These are phyloP conservation scores for Hylaeus anthracinus DNA, from an alignment of 1,140 invertebrate genomes.

Conservation along the genomic window DNA sequence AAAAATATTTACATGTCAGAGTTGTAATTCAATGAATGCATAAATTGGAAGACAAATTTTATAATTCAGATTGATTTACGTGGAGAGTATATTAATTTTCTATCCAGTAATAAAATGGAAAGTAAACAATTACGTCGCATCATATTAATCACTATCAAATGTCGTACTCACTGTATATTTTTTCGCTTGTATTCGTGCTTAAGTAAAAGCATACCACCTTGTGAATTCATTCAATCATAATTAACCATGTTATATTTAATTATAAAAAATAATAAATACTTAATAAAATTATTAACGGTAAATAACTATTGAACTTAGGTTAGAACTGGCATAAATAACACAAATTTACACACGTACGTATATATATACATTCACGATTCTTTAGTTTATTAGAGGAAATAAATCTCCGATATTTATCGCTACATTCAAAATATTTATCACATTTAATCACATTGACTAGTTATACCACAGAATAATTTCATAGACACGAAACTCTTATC, in stretches of 20 bases:
- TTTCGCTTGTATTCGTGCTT: conserved; percentile 7
- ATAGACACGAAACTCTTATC: too few species aligned
- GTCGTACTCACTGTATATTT: conserved; percentile 14
- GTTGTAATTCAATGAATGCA: background rate
- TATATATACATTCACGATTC: background rate
- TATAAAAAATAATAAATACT: background rate
- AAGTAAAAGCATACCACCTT: conserved; percentile 11
- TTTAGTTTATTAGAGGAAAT: background rate
- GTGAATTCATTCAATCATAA: conserved; percentile 8
- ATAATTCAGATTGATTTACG: background rate
- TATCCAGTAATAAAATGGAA: background rate
- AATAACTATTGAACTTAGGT: background rate
- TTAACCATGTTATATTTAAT: background rate
- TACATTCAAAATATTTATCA: background rate
- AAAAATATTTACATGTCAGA: too few species aligned
- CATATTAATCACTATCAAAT: background rate
- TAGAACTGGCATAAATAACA: background rate
- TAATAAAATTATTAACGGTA: background rate
- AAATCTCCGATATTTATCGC: background rate
- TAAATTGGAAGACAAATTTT: background rate
- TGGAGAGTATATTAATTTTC: background rate
- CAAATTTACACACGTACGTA: background rate
- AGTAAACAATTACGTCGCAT: background rate
- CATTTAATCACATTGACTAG: background rate
- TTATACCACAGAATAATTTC: too few species aligned